Base-by-base conservation (phyloP, 2,113 vertebrate genomes). In the Phalacrocorax aristotelis region DNA sequence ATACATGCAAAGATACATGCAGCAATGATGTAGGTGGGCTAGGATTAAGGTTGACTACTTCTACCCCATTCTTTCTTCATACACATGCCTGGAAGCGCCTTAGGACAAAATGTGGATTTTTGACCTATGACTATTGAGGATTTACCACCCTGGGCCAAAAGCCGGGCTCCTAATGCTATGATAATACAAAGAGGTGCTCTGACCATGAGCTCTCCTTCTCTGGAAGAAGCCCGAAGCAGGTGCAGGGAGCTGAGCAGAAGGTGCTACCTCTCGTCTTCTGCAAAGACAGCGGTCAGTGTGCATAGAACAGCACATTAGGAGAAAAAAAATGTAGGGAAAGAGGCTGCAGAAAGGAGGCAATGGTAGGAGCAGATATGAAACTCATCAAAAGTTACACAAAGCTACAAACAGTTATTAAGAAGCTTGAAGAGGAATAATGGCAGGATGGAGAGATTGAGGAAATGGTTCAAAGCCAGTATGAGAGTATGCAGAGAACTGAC, bases 231-330 rank as follows among this genome's bases (percentile, higher is more conserved):
- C 70, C 8, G 7, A 69, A 54, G 42, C 6, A 15, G 51, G 44
- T 29, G 42, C 51, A 58, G 38, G 27, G 8, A 58, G 30, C 52
- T 30, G 26, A 71, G 83, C 57, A 93, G 29, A 81, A 81, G 66
- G 40, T 66, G 68, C 36, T 48, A 29, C 69, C 83, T 38, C 15
- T 7, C 3, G 1, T 48, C 26, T 62, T 52, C 64, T n/a, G 52
- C 29, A 42, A 72, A 60, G 18, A 62, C 26, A 9, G 48, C 8
- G 22, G 18, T 23, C 1, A 0, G 7, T 48, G 21, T 49, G 46
- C 19, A 29, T 1, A 15, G 30, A 48, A 17, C 21, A 30, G 34
- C 34, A 66, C 6, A 3, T 13, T 19, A 0, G 5, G 9, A 34
- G 60, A 18, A 5, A 64, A 68, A 76, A 76, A 48, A 9, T 6